Evolutionary conservation across 1,140 invertebrate genomes (phyloP).

Genomic region (Anadara kagoshimensis): DNA sequence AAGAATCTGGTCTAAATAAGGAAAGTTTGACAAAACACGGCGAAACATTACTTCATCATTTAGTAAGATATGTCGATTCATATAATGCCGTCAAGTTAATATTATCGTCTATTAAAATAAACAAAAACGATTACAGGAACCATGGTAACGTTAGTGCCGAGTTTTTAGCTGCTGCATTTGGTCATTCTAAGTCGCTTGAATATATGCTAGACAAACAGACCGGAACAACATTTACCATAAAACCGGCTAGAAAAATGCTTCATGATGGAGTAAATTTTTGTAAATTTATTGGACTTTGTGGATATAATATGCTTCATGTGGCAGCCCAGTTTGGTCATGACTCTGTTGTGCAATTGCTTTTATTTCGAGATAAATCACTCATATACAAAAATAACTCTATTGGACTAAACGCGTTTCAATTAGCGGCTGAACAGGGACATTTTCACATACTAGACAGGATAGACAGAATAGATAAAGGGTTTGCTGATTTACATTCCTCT

Average conservation of each 20-base stretch:
- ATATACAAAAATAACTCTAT: not conserved
- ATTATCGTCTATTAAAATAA: not conserved
- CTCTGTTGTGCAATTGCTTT: slow-evolving; percentile 3
- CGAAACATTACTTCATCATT: not conserved
- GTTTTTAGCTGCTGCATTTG: not conserved
- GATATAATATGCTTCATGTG: slow-evolving; percentile 12
- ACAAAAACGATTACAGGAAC: not conserved
- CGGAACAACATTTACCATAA: not conserved
- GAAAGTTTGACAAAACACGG: not conserved
- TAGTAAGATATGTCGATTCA: too few relatives aligned
- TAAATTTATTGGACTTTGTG: slow-evolving; percentile 3
- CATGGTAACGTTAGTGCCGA: too few relatives aligned
- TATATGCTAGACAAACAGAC: not conserved
- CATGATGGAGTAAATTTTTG: not conserved
- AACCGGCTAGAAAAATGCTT: not conserved
- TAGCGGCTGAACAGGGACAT: slow-evolving; percentile 20
- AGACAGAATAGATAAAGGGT: not conserved
- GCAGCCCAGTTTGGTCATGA: slow-evolving; percentile 13
- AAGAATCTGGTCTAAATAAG: not conserved
- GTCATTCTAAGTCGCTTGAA: not conserved
- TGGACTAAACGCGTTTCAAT: slow-evolving; percentile 3
- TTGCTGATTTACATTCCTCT: not conserved
- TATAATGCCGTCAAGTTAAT: not conserved
- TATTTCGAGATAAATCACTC: not conserved
- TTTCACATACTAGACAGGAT: not conserved